phyloP scores from a whole-genome alignment of 2,113 vertebrate species.

The Antigone vipio region DNA sequence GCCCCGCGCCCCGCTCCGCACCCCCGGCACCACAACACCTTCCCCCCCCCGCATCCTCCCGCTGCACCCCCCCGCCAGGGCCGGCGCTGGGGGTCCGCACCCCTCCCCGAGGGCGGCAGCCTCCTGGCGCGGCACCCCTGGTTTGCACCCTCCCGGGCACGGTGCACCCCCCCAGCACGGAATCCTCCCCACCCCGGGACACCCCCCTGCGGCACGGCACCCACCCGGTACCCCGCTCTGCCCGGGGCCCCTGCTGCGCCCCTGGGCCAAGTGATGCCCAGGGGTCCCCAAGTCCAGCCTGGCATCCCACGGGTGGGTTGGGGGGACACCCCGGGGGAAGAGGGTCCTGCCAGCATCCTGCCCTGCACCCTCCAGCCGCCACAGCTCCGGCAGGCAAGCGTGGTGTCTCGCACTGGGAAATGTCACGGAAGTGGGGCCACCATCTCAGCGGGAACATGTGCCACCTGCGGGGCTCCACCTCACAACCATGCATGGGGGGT shows the following conservation, averaged over 20 bases:
- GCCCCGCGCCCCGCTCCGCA: neutral
- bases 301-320: neutral
- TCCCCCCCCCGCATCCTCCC: neutral
- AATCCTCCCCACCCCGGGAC: neutral
- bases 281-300: neutral
- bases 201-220: too few species aligned
- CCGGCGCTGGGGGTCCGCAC: neutral
- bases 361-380: neutral
- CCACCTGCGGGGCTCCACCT: neutral
- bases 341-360: neutral
- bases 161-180: neutral
- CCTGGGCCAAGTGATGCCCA: neutral
- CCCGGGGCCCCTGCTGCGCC: neutral
- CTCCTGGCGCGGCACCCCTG: neutral
- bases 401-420: neutral
- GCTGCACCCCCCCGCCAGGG: neutral
- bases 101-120: neutral
- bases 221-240: accelerated
- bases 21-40: neutral
- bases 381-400: accelerated
- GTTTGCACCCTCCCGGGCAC: neutral
- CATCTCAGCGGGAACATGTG: accelerated
- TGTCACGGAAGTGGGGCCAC: neutral
- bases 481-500: too few species aligned
- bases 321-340: neutral